Base-by-base conservation (phyloP, 2,797 vertebrate genomes). In the Pogoniulus pusillus region DNA sequence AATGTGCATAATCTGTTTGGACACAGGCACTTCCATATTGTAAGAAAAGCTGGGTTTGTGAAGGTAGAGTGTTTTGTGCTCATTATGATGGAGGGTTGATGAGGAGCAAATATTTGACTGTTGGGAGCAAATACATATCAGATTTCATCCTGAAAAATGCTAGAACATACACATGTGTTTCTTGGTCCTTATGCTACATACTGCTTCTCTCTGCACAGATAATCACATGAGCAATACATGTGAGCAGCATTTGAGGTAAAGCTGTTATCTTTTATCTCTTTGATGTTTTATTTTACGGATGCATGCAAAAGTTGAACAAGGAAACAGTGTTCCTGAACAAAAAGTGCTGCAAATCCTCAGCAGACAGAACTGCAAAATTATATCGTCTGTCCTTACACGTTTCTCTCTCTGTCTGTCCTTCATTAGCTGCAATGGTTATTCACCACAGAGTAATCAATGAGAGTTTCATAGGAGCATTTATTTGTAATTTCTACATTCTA, bases 231-330 rank as follows among this genome's bases (percentile, higher is more conserved):
- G 58, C 43, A 41, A 43, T 93, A 60, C 79, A 87, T 34, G 35
- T 94, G 94, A 93, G 57, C 59, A 83, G 63, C 86, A 65, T 91
- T 96, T 93, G 89, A 95, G 63, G 73, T 90, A 78, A 70, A 82
- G 82, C 78, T 72, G 55, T 72, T 94, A 78, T 73, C 77, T 94
- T 87, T 87, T 89, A 58, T 87, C 82, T 93, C 94, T 93, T 94
- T 95, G 84, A 85, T 91, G 66, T 91, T 73, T 89, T 89, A 24
- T 79, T 93, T 93, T 90, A 87, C 76, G 66, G 57, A 81, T 79
- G 57, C 68, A 43, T 57, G 74, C n/a, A 83, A 62, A 93, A 87
- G 63, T 82, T 87, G 4, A 93, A 71, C 1, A 1, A 91, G 91
- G 87, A 89, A 94, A 77, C 45, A 71, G 57, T 75, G 35, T 71